Evolutionary conservation across 2,888 invertebrate species (phyloP).

Genomic region (Drosophila fulvimacula): DNA sequence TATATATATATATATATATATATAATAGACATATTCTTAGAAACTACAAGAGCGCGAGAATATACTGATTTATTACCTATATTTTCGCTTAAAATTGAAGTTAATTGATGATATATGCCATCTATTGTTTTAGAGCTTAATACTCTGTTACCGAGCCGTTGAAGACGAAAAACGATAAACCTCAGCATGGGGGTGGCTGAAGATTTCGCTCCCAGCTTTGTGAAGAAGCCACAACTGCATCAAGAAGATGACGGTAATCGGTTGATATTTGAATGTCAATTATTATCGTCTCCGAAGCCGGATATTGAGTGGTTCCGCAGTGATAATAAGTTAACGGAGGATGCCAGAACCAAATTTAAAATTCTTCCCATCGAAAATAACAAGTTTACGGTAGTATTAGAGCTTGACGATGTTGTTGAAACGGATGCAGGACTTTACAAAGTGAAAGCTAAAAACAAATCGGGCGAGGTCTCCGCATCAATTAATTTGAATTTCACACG

Average conservation of each 20-base stretch:
- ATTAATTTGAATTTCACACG: slow-evolving; percentile 99
- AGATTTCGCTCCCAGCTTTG: slow-evolving; percentile 99
- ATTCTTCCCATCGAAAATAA: slow-evolving; percentile 93
- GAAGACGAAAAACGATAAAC: slow-evolving; percentile 48
- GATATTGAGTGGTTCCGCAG: slow-evolving; percentile 97
- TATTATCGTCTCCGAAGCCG: slow-evolving; percentile 94
- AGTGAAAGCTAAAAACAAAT: slow-evolving; percentile 98
- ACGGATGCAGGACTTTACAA: slow-evolving; percentile 98
- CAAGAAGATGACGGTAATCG: slow-evolving; percentile 98
- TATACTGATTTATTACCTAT: too few species aligned
- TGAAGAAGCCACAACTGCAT: slow-evolving; percentile 97
- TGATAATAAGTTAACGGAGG: slow-evolving; percentile 93
- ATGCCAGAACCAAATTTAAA: slow-evolving; percentile 94
- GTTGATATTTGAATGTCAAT: slow-evolving; percentile 96
- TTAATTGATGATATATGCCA: background rate
- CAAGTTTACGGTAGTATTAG: slow-evolving; percentile 95
- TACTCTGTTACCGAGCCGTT: slow-evolving; percentile 47
- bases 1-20: too few species aligned
- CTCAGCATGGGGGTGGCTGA: slow-evolving; percentile 87
- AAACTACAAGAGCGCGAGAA: too few species aligned
- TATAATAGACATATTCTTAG: too few species aligned
- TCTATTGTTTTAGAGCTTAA: slow-evolving; percentile 42
- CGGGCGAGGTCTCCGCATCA: slow-evolving; percentile 98
- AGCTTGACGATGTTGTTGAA: slow-evolving; percentile 98
- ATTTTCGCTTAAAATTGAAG: too few species aligned